Percentiles rank a stretch among this genome's conserved stretches.
These are phyloP conservation scores for Xyliphius kryptos DNA, from an alignment of 2,113 vertebrate genomes.

Conservation along the genomic window DNA sequence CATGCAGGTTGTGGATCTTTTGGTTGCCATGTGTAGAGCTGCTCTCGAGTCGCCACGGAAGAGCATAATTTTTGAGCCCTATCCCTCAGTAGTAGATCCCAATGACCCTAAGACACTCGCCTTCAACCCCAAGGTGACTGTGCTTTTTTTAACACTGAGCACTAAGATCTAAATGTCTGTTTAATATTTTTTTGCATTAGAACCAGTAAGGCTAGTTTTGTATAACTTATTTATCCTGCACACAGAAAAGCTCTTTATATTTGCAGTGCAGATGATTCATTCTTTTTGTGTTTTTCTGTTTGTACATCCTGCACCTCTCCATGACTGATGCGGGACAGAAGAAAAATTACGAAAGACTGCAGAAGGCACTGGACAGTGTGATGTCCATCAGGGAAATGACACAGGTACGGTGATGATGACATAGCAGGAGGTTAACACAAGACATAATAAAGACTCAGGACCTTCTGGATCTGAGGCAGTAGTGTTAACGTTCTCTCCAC, in stretches of 20 bases:
- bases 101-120: slow-evolving; percentile 96
- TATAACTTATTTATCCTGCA: too few relatives aligned
- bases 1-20: slow-evolving; percentile 86
- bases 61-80: slow-evolving; percentile 98
- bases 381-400: slow-evolving; percentile 99
- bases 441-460: too few relatives aligned
- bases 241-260: too few relatives aligned
- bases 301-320: slow-evolving; percentile 46
- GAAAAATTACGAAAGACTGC: slow-evolving; percentile 98
- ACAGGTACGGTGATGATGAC: slow-evolving; percentile 71
- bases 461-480: too few relatives aligned
- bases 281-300: slow-evolving; percentile 14
- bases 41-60: slow-evolving; percentile 95
- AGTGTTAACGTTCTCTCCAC: too few relatives aligned
- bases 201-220: too few relatives aligned
- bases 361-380: slow-evolving; percentile 97
- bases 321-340: slow-evolving; percentile 68
- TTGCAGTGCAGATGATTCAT: not conserved
- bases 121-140: slow-evolving; percentile 94
- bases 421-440: too few relatives aligned
- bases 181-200: too few relatives aligned
- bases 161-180: too few relatives aligned
- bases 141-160: not conserved
- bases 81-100: slow-evolving; percentile 95
- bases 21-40: slow-evolving; percentile 96